phyloP scores from a whole-genome alignment of 64 coral and sea anemone species.

The Anthopleura sola region DNA sequence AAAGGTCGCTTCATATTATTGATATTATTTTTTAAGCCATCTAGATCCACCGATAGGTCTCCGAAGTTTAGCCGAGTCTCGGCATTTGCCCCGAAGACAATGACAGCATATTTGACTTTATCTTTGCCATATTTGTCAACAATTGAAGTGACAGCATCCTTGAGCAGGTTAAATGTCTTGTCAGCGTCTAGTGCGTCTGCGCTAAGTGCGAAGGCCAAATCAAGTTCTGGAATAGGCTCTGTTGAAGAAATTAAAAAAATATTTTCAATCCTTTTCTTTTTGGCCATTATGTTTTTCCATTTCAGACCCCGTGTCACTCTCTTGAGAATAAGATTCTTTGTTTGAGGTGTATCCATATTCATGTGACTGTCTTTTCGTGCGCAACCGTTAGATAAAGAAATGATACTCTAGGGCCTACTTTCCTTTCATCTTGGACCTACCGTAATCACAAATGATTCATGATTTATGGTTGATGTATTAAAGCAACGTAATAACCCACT shows the following conservation, averaged over 20 bases:
- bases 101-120: conserved; percentile 32
- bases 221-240: conserved; percentile 26
- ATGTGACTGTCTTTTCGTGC: too few relatives aligned
- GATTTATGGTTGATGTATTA: too few relatives aligned
- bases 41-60: conserved; percentile 12
- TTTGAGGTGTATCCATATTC: too few relatives aligned
- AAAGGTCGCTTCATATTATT: background rate
- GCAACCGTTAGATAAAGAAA: too few relatives aligned
- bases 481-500: too few relatives aligned
- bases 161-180: conserved; percentile 26
- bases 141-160: conserved; percentile 28
- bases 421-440: too few relatives aligned
- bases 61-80: conserved; percentile 49
- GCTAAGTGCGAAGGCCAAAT: conserved; percentile 39
- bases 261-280: too few relatives aligned
- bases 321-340: too few relatives aligned
- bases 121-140: conserved; percentile 42
- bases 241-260: conserved; percentile 1
- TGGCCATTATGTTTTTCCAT: too few relatives aligned
- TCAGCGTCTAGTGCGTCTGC: conserved; percentile 9
- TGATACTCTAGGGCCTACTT: too few relatives aligned
- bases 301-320: too few relatives aligned
- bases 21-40: conserved; percentile 28
- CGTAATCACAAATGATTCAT: too few relatives aligned
- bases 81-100: conserved; percentile 35